Evolutionary conservation across 2,888 invertebrate species (phyloP).

Genomic region (Ypsolopha sequella): DNA sequence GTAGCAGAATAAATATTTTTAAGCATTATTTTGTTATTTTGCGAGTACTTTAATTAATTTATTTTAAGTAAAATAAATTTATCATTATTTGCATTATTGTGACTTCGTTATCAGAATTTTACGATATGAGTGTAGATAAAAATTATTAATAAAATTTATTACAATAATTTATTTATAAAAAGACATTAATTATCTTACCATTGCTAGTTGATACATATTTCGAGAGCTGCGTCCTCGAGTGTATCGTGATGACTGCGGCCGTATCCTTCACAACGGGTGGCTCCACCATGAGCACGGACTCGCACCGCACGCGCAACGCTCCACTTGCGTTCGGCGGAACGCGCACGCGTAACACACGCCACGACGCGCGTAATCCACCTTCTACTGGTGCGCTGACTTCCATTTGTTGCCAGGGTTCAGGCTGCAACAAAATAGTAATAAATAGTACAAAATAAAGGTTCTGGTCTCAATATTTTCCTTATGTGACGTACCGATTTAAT

Average conservation of each 20-base stretch:
- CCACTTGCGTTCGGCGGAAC: background rate
- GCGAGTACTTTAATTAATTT: no score
- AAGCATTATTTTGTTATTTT: no score
- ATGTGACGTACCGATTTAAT: no score
- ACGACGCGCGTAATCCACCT: background rate
- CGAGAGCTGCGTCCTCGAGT: background rate
- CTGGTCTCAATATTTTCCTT: no score
- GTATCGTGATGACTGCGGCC: background rate
- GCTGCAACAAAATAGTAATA: background rate
- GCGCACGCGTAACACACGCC: background rate
- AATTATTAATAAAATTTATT: no score
- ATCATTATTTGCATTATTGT: no score
- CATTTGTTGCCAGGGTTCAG: background rate
- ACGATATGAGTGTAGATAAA: no score
- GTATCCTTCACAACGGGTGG: background rate
- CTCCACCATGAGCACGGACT: background rate
- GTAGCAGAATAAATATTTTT: no score
- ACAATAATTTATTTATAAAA: no score
- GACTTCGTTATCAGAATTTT: no score
- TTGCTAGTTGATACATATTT: background rate
- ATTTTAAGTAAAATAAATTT: no score
- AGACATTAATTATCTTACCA: background rate
- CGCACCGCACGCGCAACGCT: background rate
- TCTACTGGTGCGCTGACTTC: background rate
- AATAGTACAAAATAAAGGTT: no score